phyloP scores from a whole-genome alignment of 2,888 invertebrate species.

The Hipparchia sbordonii region DNA sequence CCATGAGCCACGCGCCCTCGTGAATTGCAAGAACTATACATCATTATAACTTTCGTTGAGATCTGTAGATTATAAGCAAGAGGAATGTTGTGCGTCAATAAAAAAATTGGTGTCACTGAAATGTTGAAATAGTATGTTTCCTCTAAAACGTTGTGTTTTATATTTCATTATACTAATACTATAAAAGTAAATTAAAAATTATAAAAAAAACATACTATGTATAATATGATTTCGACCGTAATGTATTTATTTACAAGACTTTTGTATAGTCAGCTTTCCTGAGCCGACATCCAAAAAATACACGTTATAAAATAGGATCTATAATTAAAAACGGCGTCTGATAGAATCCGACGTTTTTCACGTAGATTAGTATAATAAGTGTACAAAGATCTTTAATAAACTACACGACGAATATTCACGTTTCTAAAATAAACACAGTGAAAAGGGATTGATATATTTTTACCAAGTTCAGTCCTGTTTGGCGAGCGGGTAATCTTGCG shows the following conservation, averaged over 20 bases:
- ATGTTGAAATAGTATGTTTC: background rate
- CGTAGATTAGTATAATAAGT: background rate
- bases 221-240: background rate
- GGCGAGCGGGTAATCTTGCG: conserved; percentile 77
- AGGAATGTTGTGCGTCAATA: conserved; percentile 1
- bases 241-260: conserved; percentile 5
- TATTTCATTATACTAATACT: background rate
- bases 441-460: conserved; percentile 3
- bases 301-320: conserved; percentile 3
- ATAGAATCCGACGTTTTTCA: conserved; percentile 1
- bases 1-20: too few relatives aligned
- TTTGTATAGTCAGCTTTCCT: background rate
- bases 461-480: conserved; percentile 53
- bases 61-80: background rate
- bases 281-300: conserved; percentile 1
- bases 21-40: background rate
- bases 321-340: conserved; percentile 8
- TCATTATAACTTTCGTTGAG: background rate
- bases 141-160: background rate
- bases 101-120: background rate
- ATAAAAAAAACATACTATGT: background rate
- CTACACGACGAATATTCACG: conserved; percentile 5
- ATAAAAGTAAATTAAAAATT: background rate
- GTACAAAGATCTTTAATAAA: conserved; percentile 5
- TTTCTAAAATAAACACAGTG: background rate